Evolutionary conservation across 2,113 vertebrate species (phyloP), one percentile per base, ranked within the genome.

Genomic region (Oplegnathus fasciatus): DNA sequence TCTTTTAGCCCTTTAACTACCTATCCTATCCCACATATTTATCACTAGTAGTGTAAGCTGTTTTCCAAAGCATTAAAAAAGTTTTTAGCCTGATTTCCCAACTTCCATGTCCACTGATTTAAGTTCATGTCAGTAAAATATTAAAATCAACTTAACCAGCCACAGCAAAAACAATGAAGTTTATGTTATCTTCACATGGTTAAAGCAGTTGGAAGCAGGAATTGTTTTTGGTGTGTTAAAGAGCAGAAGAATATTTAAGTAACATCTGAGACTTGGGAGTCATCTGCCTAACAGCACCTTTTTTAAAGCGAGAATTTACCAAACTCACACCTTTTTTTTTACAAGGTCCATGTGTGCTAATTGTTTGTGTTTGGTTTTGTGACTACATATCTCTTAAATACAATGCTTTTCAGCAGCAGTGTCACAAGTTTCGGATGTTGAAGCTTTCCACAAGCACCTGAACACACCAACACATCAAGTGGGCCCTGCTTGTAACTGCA

Each of bases 1-100:
- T 61, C 22, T 40, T 70, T 75, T 52, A 85, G 14, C 52, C 68
- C 76, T 87, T 77, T 75, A 65, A 80, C 18, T 50, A 40, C 37
- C 6, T 44, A 26, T 55, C 2, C 8, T 9, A 26, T 70, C 26
- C 26, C 30, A 48, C 62, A 20, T 34, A n/a, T 71, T 32, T 65
- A 26, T 2, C 67, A 30, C 46, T 54, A 58, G 32, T 54, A 58
- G 32, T 68, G 24, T 30, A 13, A 75, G 17, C 28, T 44, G 20
- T 72, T 83, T 67, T 76, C 72, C 44, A 86, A 78, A 82, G 34
- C 30, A 48, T 71, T 40, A 1, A 65, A 58, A 50, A 0, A n/a
- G 0, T 20, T 75, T n/a, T n/a, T n/a, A n/a, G n/a, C n/a, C n/a
- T n/a, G 48, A 64, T 46, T 17, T 48, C 14, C 13, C 11, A 64